Percentiles rank a stretch among this genome's conserved stretches.
These are phyloP conservation scores for Gallinago stenura DNA, from an alignment of 2,797 vertebrate genomes.

Conservation along the genomic window DNA sequence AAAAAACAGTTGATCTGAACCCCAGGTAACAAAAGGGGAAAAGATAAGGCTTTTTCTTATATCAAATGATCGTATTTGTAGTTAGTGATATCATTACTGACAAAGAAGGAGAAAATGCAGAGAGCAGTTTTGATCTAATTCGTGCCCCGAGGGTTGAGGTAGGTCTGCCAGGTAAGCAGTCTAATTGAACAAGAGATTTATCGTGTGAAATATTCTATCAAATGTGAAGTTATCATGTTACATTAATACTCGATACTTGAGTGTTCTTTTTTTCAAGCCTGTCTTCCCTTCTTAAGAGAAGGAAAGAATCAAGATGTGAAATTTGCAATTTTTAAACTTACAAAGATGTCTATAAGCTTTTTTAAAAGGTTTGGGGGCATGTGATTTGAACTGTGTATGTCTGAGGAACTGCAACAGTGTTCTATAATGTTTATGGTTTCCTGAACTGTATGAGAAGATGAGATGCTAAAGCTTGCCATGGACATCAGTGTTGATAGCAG, in stretches of 20 bases:
- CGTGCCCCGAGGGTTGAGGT: background rate
- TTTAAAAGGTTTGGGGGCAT: background rate
- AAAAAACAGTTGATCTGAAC: background rate
- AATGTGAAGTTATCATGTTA: background rate
- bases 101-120: background rate
- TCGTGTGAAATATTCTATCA: background rate
- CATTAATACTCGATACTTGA: background rate
- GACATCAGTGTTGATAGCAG: background rate
- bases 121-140: background rate
- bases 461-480: background rate
- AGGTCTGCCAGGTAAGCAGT: background rate
- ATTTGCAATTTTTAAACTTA: background rate
- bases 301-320: background rate
- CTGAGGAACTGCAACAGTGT: background rate
- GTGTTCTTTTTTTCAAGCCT: background rate
- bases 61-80: background rate
- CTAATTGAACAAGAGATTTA: background rate
- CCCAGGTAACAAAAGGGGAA: background rate
- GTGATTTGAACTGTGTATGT: background rate
- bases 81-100: background rate
- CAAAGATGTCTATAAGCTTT: background rate
- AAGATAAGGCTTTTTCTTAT: background rate
- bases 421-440: background rate
- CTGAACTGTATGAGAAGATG: background rate
- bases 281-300: background rate